Percentiles rank a stretch among this genome's conserved stretches.
phyloP scores from a whole-genome alignment of 2,888 invertebrate genomes.

The Acrocera orbiculus region DNA sequence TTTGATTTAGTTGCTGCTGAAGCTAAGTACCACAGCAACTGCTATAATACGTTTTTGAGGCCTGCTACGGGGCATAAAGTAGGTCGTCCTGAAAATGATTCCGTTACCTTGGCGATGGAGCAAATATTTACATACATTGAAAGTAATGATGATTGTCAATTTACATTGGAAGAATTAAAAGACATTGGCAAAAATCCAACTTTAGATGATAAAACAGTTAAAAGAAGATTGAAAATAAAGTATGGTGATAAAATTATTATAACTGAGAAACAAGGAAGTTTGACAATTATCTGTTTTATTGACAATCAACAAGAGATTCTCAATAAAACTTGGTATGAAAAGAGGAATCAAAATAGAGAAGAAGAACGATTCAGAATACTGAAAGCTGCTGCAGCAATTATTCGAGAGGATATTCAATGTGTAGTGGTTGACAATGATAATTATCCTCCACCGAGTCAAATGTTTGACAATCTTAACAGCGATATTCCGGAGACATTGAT shows the following conservation, averaged over 20 bases:
- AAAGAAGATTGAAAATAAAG: not conserved
- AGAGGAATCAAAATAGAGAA: conserved; percentile 3
- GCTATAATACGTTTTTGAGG: too few relatives aligned
- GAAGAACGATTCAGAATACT: conserved; percentile 6
- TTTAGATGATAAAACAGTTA: not conserved
- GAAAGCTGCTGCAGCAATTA: conserved; percentile 7
- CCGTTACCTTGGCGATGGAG: conserved; percentile 1
- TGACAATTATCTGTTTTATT: not conserved
- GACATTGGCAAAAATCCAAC: too few relatives aligned
- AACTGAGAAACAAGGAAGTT: conserved; percentile 3
- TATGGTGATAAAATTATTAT: conserved; percentile 1
- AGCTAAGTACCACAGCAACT: too few relatives aligned
- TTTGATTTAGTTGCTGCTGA: too few relatives aligned
- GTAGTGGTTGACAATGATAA: conserved; percentile 19
- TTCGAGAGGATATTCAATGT: conserved; percentile 9
- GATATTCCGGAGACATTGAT: conserved; percentile 16
- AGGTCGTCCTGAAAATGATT: too few relatives aligned
- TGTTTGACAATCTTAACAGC: conserved; percentile 7
- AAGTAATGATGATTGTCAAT: too few relatives aligned
- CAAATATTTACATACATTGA: too few relatives aligned
- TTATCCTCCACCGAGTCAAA: conserved; percentile 15
- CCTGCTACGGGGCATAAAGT: too few relatives aligned
- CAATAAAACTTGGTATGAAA: not conserved
- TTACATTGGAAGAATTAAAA: too few relatives aligned
- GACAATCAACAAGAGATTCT: not conserved